Evolutionary conservation across 1,140 invertebrate genomes (phyloP).

Genomic region (Philotrypesis tridentata): DNA sequence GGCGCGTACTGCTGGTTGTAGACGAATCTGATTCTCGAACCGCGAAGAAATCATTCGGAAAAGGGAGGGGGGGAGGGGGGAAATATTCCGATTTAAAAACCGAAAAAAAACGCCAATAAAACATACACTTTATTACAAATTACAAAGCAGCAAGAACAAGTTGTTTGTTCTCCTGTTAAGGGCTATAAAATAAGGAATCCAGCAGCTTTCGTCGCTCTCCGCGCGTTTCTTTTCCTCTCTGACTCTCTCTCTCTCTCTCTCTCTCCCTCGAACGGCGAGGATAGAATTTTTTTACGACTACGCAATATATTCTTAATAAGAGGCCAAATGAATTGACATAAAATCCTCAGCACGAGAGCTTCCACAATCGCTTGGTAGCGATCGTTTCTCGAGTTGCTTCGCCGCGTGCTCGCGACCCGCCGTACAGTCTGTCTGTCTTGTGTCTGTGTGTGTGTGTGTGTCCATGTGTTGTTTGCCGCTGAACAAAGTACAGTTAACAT

Average conservation of each 20-base stretch:
- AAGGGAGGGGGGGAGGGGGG: not conserved
- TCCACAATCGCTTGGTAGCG: constrained; percentile 18
- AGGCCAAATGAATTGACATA: constrained; percentile 21
- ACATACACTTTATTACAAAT: constrained; percentile 22
- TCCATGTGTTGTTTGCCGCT: not conserved
- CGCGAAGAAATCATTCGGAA: not conserved
- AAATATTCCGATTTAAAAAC: not conserved
- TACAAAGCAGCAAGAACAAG: constrained; percentile 20
- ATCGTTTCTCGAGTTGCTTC: constrained; percentile 22
- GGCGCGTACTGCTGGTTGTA: no score
- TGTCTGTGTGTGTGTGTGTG: not conserved
- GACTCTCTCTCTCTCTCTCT: no score
- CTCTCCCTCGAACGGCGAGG: not conserved
- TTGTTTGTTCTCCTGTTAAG: constrained; percentile 35
- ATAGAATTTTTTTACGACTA: constrained; percentile 40
- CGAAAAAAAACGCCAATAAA: constrained; percentile 28
- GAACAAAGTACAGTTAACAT: constrained; percentile 29
- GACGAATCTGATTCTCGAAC: no score
- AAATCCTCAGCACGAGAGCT: constrained; percentile 2
- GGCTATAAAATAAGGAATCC: constrained; percentile 29
- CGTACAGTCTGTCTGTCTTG: no score
- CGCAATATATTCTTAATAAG: constrained; percentile 42
- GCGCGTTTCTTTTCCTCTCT: not conserved
- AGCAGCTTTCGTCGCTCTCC: not conserved
- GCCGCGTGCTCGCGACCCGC: not conserved